Conservation (phyloP, 2,797 vertebrate genomes). For the Propithecus deckenii region DNA sequence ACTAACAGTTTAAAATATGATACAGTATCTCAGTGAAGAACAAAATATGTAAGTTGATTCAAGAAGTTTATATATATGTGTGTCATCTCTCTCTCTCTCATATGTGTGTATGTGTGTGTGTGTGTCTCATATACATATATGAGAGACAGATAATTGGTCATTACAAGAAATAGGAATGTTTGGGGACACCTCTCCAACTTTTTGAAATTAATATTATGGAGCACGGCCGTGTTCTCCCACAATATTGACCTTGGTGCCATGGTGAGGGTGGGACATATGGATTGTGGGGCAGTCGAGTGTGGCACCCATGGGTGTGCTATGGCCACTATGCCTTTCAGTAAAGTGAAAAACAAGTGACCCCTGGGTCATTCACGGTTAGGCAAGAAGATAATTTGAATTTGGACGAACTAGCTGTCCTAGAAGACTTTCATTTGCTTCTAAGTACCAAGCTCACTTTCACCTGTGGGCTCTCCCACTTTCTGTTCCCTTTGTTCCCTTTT, state of each 20-base stretch:
- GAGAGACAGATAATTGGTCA: neutral
- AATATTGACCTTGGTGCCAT: neutral
- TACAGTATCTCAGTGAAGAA: neutral
- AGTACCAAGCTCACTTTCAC: neutral
- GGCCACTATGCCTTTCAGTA: neutral
- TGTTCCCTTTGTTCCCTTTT: neutral
- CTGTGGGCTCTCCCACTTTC: neutral
- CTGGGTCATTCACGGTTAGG: neutral
- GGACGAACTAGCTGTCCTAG: neutral
- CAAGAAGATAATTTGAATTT: neutral
- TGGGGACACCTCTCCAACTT: neutral
- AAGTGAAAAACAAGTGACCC: neutral
- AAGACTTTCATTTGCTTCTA: neutral
- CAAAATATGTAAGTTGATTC: neutral
- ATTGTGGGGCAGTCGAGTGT: neutral
- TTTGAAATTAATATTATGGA: neutral
- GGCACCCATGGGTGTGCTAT: neutral
- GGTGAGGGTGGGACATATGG: neutral
- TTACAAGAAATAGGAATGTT: neutral
- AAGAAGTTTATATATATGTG: neutral
- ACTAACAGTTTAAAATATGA: neutral
- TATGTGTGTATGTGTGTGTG: neutral
- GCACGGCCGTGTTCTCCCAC: neutral
- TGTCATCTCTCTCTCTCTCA: fast-evolving
- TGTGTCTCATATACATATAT: neutral